A percentile compares a stretch with the other conserved stretches of the same genome.
phyloP scores from a whole-genome alignment of 2,113 vertebrate genomes.

The Hymenochirus boettgeri region DNA sequence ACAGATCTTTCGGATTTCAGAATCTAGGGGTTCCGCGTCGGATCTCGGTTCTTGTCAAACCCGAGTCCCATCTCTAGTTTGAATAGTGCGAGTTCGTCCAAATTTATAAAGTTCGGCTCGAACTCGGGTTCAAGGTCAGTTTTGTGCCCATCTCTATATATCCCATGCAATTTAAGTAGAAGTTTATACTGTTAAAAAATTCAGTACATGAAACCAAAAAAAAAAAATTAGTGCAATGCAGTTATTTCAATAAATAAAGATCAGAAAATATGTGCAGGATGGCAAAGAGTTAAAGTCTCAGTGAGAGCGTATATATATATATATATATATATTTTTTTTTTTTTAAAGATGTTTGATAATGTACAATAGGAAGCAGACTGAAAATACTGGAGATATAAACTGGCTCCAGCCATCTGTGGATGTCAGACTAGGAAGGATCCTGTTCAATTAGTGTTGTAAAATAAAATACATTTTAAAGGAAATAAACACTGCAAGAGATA shows the following conservation, averaged over 20 bases:
- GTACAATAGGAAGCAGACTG: slow-evolving; percentile 69
- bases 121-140: too few species aligned
- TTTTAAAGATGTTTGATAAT: slow-evolving; percentile 81
- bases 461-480: slow-evolving; percentile 98
- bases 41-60: too few species aligned
- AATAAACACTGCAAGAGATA: slow-evolving; percentile 90
- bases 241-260: too few species aligned
- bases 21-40: too few species aligned
- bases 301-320: slow-evolving; percentile 66
- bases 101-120: too few species aligned
- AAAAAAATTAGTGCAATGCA: too few species aligned
- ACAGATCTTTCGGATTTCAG: too few species aligned
- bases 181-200: too few species aligned
- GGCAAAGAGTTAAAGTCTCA: slow-evolving; percentile 75
- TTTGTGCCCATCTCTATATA: too few species aligned
- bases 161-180: slow-evolving; percentile 53
- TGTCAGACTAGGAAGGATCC: slow-evolving; percentile 72
- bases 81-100: too few species aligned
- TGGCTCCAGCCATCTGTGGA: slow-evolving; percentile 75
- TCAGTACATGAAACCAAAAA: too few species aligned
- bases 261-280: slow-evolving; percentile 60
- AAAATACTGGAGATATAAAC: slow-evolving; percentile 77
- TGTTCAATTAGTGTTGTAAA: slow-evolving; percentile 89
- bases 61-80: too few species aligned
- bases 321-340: slow-evolving; percentile 55